A percentile compares a stretch with the other conserved stretches of the same genome.
phyloP scores from a whole-genome alignment of 2,113 vertebrate genomes.

The Cardinalis cardinalis region DNA sequence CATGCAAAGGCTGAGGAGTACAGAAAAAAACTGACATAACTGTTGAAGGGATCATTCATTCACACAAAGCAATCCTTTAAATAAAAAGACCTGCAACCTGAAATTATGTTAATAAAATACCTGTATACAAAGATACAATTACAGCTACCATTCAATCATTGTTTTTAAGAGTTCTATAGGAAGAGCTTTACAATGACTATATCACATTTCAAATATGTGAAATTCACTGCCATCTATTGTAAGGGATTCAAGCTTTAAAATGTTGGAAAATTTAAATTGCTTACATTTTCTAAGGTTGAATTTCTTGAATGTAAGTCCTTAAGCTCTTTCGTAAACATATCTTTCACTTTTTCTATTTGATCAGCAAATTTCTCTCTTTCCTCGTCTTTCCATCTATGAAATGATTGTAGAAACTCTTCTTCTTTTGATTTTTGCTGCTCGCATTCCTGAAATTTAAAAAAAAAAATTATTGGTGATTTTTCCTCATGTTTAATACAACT shows the following conservation, averaged over 20 bases:
- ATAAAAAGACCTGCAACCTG: accelerated
- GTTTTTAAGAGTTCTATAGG: neutral
- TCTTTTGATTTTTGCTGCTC: slow-evolving; percentile 83
- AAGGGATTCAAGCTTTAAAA: neutral
- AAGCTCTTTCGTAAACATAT: slow-evolving; percentile 87
- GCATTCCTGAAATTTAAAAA: slow-evolving; percentile 76
- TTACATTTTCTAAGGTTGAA: slow-evolving; percentile 75
- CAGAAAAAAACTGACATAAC: neutral
- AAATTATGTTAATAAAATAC: neutral
- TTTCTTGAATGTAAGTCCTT: slow-evolving; percentile 83
- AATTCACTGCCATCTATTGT: neutral
- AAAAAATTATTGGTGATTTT: neutral
- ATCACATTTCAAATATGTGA: neutral
- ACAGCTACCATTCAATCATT: neutral
- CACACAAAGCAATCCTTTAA: neutral
- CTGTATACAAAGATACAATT: neutral
- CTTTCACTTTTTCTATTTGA: slow-evolving; percentile 87
- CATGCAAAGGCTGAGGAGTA: neutral
- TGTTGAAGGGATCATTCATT: neutral
- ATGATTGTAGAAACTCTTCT: slow-evolving; percentile 78
- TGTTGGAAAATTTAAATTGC: slow-evolving; percentile 1
- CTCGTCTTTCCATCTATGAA: slow-evolving; percentile 87
- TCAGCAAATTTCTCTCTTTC: slow-evolving; percentile 81
- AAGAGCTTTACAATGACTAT: neutral
- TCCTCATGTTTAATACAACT: neutral